Base-by-base conservation (phyloP, 2,888 invertebrate genomes). In the Hypsopygia costalis region DNA sequence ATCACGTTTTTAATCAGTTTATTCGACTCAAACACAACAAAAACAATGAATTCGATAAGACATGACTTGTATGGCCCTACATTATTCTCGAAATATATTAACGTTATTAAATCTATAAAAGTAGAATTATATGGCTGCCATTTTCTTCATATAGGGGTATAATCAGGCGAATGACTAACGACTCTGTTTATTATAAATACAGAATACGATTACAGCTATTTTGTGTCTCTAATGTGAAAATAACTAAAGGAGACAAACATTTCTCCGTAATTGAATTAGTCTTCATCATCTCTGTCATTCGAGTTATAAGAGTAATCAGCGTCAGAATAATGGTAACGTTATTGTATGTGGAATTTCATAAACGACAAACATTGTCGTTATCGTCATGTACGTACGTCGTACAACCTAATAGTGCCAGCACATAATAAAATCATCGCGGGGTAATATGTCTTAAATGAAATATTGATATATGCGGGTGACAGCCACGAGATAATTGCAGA, bases 401-500 rank as follows among this genome's bases (percentile, higher is more conserved):
- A 32, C 37, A 22, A 6, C 12, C 1, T 33, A 5, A 39, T 27
- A 28, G 33, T 20, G 33, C 11, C 39, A n/a, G 6, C 22, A 31
- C 30, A 31, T 34, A 37, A 49, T 52, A 54, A 47, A 49, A 52
- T 47, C 45, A 45, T 51, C 37, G 40, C 31, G 3, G 36, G 40
- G 31, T 47, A 44, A 51, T 51, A 42, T 55, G 43, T 51, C 47
- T 49, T 44, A 54, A 51, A 49, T 60, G 52, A 62, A 62, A 66
- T 63, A 67, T 65, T 70, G 63, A 65, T 63, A 63, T 46, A 47
- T 43, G 44, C 11, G 16, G 40, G 54, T 58, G 58, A 45, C 47
- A 55, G 55, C 59, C 58, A 59, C 55, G 48, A 65, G 68, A 70
- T 77, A 69, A 74, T 72, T 67, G 59, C 62, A 47, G 56, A 49